Percentiles rank a stretch among this genome's conserved stretches.
These are phyloP conservation scores for Anableps anableps DNA, from an alignment of 2,797 vertebrate species.

Conservation along the genomic window DNA sequence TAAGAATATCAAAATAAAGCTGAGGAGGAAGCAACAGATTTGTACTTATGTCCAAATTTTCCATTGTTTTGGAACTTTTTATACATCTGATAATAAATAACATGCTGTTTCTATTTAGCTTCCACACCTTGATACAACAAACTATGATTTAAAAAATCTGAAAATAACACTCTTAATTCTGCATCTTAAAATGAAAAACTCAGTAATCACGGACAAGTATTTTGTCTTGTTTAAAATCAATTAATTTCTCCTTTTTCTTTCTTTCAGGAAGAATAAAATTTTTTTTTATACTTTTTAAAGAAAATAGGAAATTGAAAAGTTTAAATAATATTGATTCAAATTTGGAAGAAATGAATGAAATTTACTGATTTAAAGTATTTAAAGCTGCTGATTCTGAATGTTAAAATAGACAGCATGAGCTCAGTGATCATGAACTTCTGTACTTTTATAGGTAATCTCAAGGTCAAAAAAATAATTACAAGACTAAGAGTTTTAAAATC, in stretches of 20 bases:
- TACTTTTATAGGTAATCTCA: not conserved
- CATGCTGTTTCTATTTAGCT: not conserved
- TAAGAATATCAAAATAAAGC: slow-evolving; percentile 10
- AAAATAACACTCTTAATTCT: not conserved
- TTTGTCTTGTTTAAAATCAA: not conserved
- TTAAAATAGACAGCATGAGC: not conserved
- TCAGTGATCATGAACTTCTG: not conserved
- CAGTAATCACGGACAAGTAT: not conserved
- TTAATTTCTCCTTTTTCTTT: not conserved
- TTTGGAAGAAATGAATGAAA: not conserved
- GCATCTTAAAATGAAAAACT: not conserved
- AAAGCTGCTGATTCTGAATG: not conserved
- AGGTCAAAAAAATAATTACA: not conserved
- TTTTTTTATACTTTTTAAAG: not conserved
- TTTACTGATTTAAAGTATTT: not conserved
- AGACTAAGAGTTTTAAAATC: not conserved
- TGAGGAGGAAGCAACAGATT: not conserved
- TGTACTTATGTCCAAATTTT: not conserved
- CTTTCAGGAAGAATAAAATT: not conserved
- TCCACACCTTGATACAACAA: not conserved
- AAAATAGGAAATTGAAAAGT: not conserved
- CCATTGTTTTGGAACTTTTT: not conserved
- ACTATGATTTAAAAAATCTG: not conserved
- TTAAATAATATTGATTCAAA: not conserved
- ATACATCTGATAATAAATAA: not conserved